Base-by-base conservation (phyloP, 2,797 vertebrate species). In the Hemitrygon akajei region DNA sequence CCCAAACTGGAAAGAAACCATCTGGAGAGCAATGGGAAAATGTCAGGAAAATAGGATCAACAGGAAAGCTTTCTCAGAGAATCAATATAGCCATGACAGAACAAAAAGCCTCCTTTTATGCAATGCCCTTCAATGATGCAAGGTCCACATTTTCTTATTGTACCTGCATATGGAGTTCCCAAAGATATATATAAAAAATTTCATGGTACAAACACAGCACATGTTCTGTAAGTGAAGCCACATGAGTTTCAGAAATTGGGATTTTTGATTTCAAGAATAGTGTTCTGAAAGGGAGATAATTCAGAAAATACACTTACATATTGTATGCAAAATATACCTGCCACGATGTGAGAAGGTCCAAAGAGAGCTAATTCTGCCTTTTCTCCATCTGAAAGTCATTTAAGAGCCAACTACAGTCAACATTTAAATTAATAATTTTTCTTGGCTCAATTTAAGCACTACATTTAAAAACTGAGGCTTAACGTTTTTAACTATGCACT, bases 331-430 rank as follows among this genome's bases (percentile, higher is more conserved):
- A 89, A 69, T 89, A 89, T 89, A 89, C 86, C 86, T 89, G 86
- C 9, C n/a, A 89, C 5, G 63, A 11, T 89, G 86, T 69, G 16
- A 89, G 86, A 89, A 69, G 86, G 63, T 89, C 86, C 86, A 89
- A 89, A 89, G 86, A 10, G 86, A 69, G 86, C n/a, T 60, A 89
- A 69, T 89, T 37, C 86, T 89, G 86, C 86, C 3, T 69, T 69
- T 89, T 89, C 86, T 89, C 63, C 86, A 89, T 89, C 86, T 89
- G 86, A 89, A 89, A 89, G 86, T 89, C 63, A 89, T 89, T 89
- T 89, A 89, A 89, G 60, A 89, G 86, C 86, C 66, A 89, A 89
- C 86, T 69, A n/a, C 60, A 89, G 86, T 89, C 86, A 89, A 89
- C 63, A 89, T 22, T 89, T 89, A 89, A 89, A 89, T 66, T 69